Evolutionary conservation across 1,140 invertebrate genomes (phyloP), one percentile per base, ranked within the genome.

Genomic region (Drosophila tropicalis): DNA sequence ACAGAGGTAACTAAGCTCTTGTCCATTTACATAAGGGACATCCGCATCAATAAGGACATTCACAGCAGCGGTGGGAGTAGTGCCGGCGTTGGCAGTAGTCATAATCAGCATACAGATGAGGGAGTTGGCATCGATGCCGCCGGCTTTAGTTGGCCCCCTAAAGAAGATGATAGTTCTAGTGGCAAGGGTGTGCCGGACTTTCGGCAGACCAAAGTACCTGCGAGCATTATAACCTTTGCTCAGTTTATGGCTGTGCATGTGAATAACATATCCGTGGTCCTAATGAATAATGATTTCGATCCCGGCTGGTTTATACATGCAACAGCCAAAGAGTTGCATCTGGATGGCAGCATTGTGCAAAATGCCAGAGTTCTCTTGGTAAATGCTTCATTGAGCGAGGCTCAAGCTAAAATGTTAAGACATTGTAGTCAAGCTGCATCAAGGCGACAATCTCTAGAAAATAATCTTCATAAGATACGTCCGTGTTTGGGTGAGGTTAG

Each of bases 231-330:
- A 62, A 96, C 95, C 81, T 96, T 97, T 93, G 96, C 96, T 75
- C 96, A 97, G 95, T 97, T 97, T 92, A 96, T 97, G 94, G 96
- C 96, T n/a, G 94, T 98, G 25, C 96, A 97, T 84, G 93, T 98
- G 34, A 95, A 96, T 73, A 97, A 97, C 89, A 94, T 97, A 70
- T 97, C 95, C 67, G 93, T 97, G 9, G 94, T 96, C 76, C 92
- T 96, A 56, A 93, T 97, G 69, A 93, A 94, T 60, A 93, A 94
- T 41, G 76, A 90, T 25, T 73, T 84, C n/a, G 94, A 94, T 60
- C 95, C 95, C 56, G 95, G 96, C 19, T 97, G 96, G 94, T 93
- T 96, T 34, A 93, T 96, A 0, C 96, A 97, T 92, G 94, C 95
- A 13, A 95, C 95, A 32, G 95, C 96, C 1, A 95, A 95, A 69